Evolutionary conservation across 2,113 vertebrate genomes (phyloP).

Genomic region (Nothobranchius kuhntae): DNA sequence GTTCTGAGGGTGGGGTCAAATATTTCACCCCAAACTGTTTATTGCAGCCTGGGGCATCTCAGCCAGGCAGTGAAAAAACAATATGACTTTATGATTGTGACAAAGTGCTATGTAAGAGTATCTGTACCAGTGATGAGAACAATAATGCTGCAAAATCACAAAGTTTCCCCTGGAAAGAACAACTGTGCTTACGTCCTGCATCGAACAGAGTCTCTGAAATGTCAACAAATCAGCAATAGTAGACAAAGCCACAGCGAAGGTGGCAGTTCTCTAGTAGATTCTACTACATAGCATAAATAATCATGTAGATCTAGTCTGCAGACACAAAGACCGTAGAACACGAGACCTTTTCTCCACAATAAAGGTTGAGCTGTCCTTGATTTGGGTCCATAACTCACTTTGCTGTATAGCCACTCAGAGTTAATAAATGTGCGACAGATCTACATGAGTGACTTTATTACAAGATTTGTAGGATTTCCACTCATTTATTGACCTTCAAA

Average conservation of each 20-base stretch:
- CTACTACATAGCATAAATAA: background rate
- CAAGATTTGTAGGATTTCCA: constrained; percentile 11
- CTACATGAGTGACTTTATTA: constrained; percentile 21
- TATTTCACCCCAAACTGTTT: too few relatives aligned
- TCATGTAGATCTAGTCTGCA: constrained; percentile 13
- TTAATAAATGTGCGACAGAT: constrained; percentile 27
- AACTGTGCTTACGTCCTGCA: too few relatives aligned
- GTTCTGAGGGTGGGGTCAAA: too few relatives aligned
- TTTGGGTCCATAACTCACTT: constrained; percentile 4
- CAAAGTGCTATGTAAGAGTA: too few relatives aligned
- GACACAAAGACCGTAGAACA: background rate
- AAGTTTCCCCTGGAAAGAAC: too few relatives aligned
- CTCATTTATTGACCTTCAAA: constrained; percentile 35
- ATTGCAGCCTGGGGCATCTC: too few relatives aligned
- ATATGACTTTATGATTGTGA: too few relatives aligned
- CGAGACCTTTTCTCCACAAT: constrained; percentile 11
- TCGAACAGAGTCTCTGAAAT: too few relatives aligned
- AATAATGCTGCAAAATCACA: too few relatives aligned
- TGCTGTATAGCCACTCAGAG: constrained; percentile 25
- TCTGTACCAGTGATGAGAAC: too few relatives aligned
- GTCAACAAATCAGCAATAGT: background rate
- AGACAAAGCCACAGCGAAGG: background rate
- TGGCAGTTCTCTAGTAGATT: background rate
- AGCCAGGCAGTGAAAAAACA: too few relatives aligned
- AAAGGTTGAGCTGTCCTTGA: constrained; percentile 43